Percentiles rank a stretch among this genome's conserved stretches.
Conservation (phyloP, 2,888 invertebrate species). For the Cantharis flavilabris region DNA sequence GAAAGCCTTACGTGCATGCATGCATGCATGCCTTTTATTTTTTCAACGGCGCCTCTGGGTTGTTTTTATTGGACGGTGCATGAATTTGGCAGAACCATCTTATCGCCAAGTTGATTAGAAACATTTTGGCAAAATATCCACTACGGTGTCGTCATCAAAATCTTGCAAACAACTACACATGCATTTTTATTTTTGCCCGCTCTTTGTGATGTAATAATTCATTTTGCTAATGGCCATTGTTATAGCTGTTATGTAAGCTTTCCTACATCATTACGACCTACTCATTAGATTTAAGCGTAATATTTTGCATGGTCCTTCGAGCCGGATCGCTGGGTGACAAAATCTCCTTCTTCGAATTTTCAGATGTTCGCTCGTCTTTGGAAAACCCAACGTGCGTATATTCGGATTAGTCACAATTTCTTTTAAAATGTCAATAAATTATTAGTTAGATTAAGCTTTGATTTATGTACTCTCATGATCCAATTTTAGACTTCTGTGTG, state of each 20-base stretch:
- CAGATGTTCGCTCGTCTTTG: background rate
- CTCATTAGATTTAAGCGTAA: background rate
- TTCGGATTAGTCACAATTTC: background rate
- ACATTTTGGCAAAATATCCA: slow-evolving; percentile 19
- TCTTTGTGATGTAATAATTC: slow-evolving; percentile 5
- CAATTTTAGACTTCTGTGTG: background rate
- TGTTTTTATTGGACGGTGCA: background rate
- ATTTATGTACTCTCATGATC: background rate
- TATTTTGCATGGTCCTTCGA: background rate
- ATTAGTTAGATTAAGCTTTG: background rate
- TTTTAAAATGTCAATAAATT: background rate
- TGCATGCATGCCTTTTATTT: background rate
- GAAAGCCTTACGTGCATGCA: background rate
- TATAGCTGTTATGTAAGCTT: background rate
- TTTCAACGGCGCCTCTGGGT: background rate
- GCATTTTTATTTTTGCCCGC: slow-evolving; percentile 13
- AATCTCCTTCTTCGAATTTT: too few species aligned
- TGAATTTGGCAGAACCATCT: slow-evolving; percentile 1
- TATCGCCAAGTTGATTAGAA: slow-evolving; percentile 7
- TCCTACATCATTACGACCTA: background rate
- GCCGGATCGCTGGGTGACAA: too few species aligned
- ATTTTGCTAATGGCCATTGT: background rate
- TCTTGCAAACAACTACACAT: slow-evolving; percentile 16
- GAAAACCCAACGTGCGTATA: background rate
- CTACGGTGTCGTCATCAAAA: slow-evolving; percentile 9